A percentile compares a stretch with the other conserved stretches of the same genome.
These are phyloP conservation scores for Toxostoma redivivum DNA, from an alignment of 2,113 vertebrate species.

Conservation along the genomic window DNA sequence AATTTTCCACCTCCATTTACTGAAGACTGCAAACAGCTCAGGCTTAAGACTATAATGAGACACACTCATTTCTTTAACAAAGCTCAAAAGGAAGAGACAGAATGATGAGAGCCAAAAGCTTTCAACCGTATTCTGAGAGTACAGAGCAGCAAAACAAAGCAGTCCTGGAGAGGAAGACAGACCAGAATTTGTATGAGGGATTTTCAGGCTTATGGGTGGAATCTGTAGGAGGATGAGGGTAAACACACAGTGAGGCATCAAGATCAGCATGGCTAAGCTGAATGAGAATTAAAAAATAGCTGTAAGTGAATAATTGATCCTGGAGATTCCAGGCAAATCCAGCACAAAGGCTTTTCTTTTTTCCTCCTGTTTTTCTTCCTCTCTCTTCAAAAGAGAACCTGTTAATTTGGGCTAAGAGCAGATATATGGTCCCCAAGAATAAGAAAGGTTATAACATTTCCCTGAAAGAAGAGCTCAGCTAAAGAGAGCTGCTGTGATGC, in stretches of 20 bases:
- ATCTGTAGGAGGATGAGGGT: slow-evolving; percentile 19
- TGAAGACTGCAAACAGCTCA: neutral
- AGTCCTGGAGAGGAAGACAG: neutral
- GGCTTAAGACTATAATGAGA: neutral
- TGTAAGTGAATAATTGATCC: neutral
- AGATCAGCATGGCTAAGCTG: slow-evolving; percentile 41
- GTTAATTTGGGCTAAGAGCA: slow-evolving; percentile 8
- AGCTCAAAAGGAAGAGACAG: neutral
- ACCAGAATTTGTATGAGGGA: slow-evolving; percentile 45
- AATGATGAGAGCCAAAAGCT: neutral
- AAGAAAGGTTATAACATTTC: neutral
- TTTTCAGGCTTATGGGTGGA: slow-evolving; percentile 26
- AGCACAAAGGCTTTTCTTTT: slow-evolving; percentile 21
- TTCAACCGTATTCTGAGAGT: neutral
- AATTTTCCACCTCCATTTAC: neutral
- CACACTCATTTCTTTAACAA: neutral
- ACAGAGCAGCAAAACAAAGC: neutral
- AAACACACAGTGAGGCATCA: slow-evolving; percentile 26
- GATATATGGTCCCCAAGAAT: neutral
- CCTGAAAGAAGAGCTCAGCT: neutral
- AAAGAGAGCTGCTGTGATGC: neutral
- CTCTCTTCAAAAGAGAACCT: slow-evolving; percentile 9
- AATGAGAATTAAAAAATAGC: slow-evolving; percentile 37
- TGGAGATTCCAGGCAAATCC: slow-evolving; percentile 48
- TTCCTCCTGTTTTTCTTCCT: neutral